phyloP scores from a whole-genome alignment of 2,113 vertebrate species.

The Saiga tatarica region DNA sequence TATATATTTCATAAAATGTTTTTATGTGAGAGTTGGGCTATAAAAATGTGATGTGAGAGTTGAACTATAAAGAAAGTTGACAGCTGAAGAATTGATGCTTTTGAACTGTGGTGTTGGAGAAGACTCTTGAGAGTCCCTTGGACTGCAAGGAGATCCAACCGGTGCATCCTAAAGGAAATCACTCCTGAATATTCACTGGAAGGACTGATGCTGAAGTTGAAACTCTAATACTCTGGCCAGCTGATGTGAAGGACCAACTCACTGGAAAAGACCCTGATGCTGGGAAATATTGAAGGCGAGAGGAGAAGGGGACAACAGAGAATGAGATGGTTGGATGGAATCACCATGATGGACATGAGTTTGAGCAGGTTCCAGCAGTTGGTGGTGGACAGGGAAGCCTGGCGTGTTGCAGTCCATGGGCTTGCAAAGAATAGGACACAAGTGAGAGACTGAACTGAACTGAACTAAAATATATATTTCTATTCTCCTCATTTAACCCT shows the following conservation, averaged over 20 bases:
- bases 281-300: accelerated
- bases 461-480: background rate
- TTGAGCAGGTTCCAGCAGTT: background rate
- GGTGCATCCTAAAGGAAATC: background rate
- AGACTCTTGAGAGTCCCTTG: background rate
- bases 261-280: background rate
- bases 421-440: background rate
- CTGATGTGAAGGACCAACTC: background rate
- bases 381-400: background rate
- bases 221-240: background rate
- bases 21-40: background rate
- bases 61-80: background rate
- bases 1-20: background rate
- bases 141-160: background rate
- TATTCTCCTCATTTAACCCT: background rate
- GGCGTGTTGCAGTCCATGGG: accelerated
- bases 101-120: background rate
- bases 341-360: background rate
- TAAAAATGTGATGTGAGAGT: background rate
- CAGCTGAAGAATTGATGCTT: background rate
- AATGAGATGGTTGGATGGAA: background rate
- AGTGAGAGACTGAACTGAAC: background rate
- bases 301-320: background rate
- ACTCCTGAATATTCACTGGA: background rate
- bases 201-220: background rate